Evolutionary conservation across 1,140 invertebrate species (phyloP), one percentile per base, ranked within the genome.

Genomic region (Bradysia coprophila): DNA sequence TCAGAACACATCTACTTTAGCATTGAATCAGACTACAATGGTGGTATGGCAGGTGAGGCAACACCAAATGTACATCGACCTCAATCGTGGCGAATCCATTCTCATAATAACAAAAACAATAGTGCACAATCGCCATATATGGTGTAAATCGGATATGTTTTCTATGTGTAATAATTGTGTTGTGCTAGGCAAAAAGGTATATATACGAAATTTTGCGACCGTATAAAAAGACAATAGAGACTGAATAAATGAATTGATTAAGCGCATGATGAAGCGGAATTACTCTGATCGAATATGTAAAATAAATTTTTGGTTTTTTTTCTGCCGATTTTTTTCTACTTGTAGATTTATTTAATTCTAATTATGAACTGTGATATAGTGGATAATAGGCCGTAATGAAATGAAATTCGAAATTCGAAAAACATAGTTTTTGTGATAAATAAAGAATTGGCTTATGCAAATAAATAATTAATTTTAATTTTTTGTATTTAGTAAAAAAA

Each of bases 1-100:
- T 83, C 81, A 43, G 83, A 86, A 63, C 83, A 86, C 61, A 86
- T 87, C 51, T 87, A 87, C 56, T 85, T 81, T 21, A 83, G 80
- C 50, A 86, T 87, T 59, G 83, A 86, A 59, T 84, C 81, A 43
- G 82, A 86, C 57, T 85, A 87, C 51, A 59, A 54, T 40, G 54
- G 10, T 21, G 21, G 19, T 22, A 5, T 39, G 11, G 21, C 38
- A 5, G 21, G 21, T 21, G 20, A 21, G n/a, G 2, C 16, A 22
- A 15, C 9, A 11, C n/a, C 33, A 9, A 36, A 36, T 36, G 33
- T 9, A 9, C 33, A 28, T 8, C 24, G 24, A 28, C 24, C 24
- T 28, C 24, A 28, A 13, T n/a, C n/a, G n/a, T 28, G 24, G 24
- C 6, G 24, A 28, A 28, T 28, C 13, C 24, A 28, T 28, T 28